A percentile compares a stretch with the other conserved stretches of the same genome.
phyloP scores from a whole-genome alignment of 2,797 vertebrate genomes.

The Zonotrichia albicollis region DNA sequence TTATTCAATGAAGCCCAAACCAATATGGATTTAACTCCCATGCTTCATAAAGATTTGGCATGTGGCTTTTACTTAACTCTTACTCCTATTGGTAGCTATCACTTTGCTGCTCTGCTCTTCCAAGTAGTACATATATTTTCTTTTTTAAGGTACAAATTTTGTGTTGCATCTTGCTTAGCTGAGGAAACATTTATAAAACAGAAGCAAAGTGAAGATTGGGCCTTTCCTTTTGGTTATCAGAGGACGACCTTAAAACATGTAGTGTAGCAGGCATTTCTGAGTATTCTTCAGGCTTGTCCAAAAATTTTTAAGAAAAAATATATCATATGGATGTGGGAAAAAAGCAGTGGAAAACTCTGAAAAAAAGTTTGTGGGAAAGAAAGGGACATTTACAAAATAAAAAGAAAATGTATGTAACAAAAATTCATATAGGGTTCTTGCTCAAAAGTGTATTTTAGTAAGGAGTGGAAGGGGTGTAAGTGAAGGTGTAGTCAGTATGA shows the following conservation, averaged over 20 bases:
- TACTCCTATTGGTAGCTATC: background rate
- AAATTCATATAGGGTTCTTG: background rate
- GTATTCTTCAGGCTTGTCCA: background rate
- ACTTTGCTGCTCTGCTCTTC: background rate
- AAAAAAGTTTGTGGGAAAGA: background rate
- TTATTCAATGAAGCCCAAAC: background rate
- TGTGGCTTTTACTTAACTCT: background rate
- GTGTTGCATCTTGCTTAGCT: background rate
- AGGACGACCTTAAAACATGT: background rate
- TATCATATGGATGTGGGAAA: background rate
- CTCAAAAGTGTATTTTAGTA: background rate
- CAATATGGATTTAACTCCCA: background rate
- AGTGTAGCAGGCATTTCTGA: accelerated
- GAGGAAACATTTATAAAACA: background rate
- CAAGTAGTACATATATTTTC: background rate
- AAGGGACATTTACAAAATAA: background rate
- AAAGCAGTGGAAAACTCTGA: background rate
- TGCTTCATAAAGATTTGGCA: background rate
- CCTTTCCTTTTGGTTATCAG: background rate
- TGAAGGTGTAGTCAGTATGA: background rate
- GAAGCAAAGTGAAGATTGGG: background rate
- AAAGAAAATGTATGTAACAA: background rate
- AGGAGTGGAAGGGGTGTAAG: background rate
- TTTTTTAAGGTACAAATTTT: background rate
- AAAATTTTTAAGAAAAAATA: background rate